A percentile compares a stretch with the other conserved stretches of the same genome.
Conservation (phyloP, 2,113 vertebrate genomes). For the Misgurnus mizolepis region DNA sequence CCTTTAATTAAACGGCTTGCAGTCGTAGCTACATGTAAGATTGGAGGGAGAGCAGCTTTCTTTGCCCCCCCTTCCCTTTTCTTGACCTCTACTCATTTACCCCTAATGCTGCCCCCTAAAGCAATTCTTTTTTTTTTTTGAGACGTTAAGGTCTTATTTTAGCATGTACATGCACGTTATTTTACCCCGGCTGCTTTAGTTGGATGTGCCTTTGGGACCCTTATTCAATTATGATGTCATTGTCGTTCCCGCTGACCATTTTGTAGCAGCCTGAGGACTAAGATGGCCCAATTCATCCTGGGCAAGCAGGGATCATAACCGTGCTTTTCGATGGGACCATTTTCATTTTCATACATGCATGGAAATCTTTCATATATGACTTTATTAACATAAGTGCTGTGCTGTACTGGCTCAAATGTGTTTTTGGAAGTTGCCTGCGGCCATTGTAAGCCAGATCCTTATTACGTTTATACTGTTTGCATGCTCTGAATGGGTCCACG, state of each 20-base stretch:
- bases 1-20: slow-evolving; percentile 64
- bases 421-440: slow-evolving; percentile 34
- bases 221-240: background rate
- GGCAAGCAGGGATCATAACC: slow-evolving; percentile 21
- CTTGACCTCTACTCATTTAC: slow-evolving; percentile 43
- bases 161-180: slow-evolving; percentile 4
- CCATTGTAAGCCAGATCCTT: slow-evolving; percentile 10
- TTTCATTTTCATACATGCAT: background rate
- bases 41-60: slow-evolving; percentile 51
- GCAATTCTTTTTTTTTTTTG: background rate
- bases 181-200: slow-evolving; percentile 11
- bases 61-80: slow-evolving; percentile 12
- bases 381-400: slow-evolving; percentile 35
- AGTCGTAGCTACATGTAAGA: slow-evolving; percentile 61
- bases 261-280: slow-evolving; percentile 9
- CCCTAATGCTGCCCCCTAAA: slow-evolving; percentile 8
- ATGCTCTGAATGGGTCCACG: slow-evolving; percentile 19
- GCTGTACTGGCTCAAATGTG: slow-evolving; percentile 9
- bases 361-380: slow-evolving; percentile 31
- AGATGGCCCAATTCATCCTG: background rate
- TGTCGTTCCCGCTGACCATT: slow-evolving; percentile 32
- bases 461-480: background rate
- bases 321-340: background rate
- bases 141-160: background rate
- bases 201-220: background rate